phyloP scores from a whole-genome alignment of 1,140 invertebrate species.

The Lepeophtheirus salmonis region DNA sequence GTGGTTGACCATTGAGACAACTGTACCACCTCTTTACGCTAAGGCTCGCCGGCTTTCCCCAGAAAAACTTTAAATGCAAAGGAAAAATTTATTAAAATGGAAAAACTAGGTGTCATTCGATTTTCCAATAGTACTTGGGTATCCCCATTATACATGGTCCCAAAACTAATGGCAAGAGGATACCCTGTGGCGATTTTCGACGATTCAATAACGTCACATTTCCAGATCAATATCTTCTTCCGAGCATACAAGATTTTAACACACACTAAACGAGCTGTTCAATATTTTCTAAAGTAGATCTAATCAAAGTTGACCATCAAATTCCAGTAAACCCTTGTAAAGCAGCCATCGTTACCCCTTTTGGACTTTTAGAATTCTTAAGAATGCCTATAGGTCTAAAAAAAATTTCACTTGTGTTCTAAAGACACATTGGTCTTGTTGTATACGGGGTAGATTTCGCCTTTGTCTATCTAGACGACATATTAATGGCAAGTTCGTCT shows the following conservation, averaged over 20 bases:
- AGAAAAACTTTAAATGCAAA: too few species aligned
- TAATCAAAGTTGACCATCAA: slow-evolving; percentile 22
- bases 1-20: too few species aligned
- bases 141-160: too few species aligned
- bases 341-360: slow-evolving; percentile 25
- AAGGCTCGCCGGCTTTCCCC: too few species aligned
- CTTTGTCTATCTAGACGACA: too few species aligned
- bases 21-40: too few species aligned
- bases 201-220: too few species aligned
- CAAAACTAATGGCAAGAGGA: too few species aligned
- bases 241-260: slow-evolving; percentile 21
- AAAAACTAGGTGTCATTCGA: too few species aligned
- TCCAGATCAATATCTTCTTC: slow-evolving; percentile 28
- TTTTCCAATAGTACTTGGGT: too few species aligned
- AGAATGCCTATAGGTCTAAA: slow-evolving; percentile 30
- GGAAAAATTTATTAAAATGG: too few species aligned
- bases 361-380: slow-evolving; percentile 27
- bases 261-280: slow-evolving; percentile 9
- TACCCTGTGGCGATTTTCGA: slow-evolving; percentile 31
- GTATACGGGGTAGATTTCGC: slow-evolving; percentile 23
- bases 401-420: slow-evolving; percentile 31
- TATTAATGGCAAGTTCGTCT: too few species aligned
- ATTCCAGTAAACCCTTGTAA: slow-evolving; percentile 22
- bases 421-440: slow-evolving; percentile 31
- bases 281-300: slow-evolving; percentile 21